phyloP scores from a whole-genome alignment of 2,888 invertebrate genomes.

The Parnassius mnemosyne region DNA sequence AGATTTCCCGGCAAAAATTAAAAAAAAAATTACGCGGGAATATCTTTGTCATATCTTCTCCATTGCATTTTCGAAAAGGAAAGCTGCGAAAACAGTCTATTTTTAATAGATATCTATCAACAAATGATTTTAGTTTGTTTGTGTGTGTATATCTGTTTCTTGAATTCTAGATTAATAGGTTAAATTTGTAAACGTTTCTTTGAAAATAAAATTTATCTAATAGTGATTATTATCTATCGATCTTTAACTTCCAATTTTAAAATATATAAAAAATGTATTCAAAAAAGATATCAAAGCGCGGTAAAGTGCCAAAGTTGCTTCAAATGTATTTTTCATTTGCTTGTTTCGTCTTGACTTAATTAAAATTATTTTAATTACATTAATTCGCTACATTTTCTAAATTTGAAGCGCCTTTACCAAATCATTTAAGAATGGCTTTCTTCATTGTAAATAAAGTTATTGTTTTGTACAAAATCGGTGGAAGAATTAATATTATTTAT shows the following conservation, averaged over 20 bases:
- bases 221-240: constrained; percentile 7
- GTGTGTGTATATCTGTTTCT: constrained; percentile 76
- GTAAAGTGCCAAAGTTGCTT: constrained; percentile 24
- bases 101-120: constrained; percentile 57
- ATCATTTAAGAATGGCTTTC: constrained; percentile 53
- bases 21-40: neutral
- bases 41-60: neutral
- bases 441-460: constrained; percentile 70
- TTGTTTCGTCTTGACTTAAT: constrained; percentile 21
- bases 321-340: constrained; percentile 5
- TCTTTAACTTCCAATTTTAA: constrained; percentile 27
- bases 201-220: constrained; percentile 34
- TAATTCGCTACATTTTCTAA: constrained; percentile 25
- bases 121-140: constrained; percentile 47
- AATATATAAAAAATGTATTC: constrained; percentile 30
- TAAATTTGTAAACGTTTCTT: constrained; percentile 70
- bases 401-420: constrained; percentile 70
- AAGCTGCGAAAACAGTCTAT: constrained; percentile 31
- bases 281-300: constrained; percentile 15
- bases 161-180: constrained; percentile 60
- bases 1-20: too few species aligned
- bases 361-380: constrained; percentile 28
- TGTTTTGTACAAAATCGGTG: constrained; percentile 76
- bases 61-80: constrained; percentile 26
- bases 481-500: constrained; percentile 50